A percentile compares a stretch with the other conserved stretches of the same genome.
Conservation (phyloP, 2,888 invertebrate species). For the Macaria liturata region DNA sequence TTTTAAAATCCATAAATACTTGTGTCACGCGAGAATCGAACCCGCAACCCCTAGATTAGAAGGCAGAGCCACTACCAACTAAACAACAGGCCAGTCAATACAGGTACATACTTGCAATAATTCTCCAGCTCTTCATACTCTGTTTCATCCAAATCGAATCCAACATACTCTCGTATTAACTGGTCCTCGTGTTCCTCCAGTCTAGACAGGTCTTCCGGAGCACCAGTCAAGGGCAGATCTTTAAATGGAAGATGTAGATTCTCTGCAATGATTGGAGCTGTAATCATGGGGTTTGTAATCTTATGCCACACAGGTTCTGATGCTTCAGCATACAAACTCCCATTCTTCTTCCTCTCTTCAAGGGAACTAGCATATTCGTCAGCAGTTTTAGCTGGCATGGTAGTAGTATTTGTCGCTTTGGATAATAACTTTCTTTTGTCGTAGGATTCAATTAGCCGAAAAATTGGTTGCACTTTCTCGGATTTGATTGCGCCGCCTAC, state of each 20-base stretch:
- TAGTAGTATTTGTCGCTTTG: neutral
- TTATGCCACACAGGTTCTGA: conserved; percentile 54
- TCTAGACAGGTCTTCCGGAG: conserved; percentile 40
- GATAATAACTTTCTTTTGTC: neutral
- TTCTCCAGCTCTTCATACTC: conserved; percentile 64
- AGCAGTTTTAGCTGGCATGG: neutral
- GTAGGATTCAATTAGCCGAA: conserved; percentile 9
- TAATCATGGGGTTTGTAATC: conserved; percentile 50
- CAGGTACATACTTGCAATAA: conserved; percentile 70
- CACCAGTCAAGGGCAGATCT: conserved; percentile 59
- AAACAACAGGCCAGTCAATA: too few species aligned
- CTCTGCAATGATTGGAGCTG: conserved; percentile 53
- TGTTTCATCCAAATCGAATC: conserved; percentile 57
- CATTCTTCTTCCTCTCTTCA: conserved; percentile 10
- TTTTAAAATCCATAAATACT: too few species aligned
- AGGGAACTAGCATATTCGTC: conserved; percentile 2
- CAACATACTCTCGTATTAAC: conserved; percentile 61
- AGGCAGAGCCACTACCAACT: too few species aligned
- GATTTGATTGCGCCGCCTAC: conserved; percentile 2
- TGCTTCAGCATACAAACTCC: conserved; percentile 46
- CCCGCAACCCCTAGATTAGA: too few species aligned
- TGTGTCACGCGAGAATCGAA: too few species aligned
- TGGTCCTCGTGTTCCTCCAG: conserved; percentile 46
- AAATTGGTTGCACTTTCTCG: conserved; percentile 9
- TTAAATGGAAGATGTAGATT: conserved; percentile 58